These are phyloP conservation scores for Pterophyllum scalare DNA, from an alignment of 2,113 vertebrate genomes.

Conservation along the genomic window DNA sequence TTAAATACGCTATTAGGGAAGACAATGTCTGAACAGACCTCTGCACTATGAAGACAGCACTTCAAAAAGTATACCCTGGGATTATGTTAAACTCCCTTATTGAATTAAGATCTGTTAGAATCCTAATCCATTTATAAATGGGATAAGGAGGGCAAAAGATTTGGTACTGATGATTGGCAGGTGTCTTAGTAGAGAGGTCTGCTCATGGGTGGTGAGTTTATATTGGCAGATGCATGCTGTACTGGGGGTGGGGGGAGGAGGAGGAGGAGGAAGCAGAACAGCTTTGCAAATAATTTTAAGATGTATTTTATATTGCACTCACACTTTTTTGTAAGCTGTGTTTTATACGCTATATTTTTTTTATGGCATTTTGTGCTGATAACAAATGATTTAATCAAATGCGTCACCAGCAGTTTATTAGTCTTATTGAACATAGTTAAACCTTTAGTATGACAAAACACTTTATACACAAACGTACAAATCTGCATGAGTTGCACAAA, in stretches of 20 bases:
- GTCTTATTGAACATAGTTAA: background rate
- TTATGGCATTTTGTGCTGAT: background rate
- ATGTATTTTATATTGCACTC: background rate
- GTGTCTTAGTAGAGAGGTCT: background rate
- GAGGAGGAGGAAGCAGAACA: accelerated
- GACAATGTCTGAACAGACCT: background rate
- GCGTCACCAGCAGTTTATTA: background rate
- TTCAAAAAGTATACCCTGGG: background rate
- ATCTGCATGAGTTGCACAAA: background rate
- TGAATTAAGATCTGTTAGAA: background rate
- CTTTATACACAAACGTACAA: background rate
- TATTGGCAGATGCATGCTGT: background rate
- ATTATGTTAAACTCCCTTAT: background rate
- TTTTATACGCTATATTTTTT: background rate
- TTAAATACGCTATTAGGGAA: background rate
- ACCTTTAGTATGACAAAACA: too few species aligned
- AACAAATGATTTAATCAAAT: background rate
- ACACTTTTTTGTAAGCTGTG: background rate
- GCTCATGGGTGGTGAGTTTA: background rate
- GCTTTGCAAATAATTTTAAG: background rate
- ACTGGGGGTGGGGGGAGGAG: background rate
- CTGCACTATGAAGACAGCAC: background rate
- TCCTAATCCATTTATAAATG: background rate
- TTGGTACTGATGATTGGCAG: background rate
- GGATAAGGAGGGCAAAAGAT: background rate